Evolutionary conservation across 2,113 vertebrate genomes (phyloP).

Genomic region (Varanus salvator): DNA sequence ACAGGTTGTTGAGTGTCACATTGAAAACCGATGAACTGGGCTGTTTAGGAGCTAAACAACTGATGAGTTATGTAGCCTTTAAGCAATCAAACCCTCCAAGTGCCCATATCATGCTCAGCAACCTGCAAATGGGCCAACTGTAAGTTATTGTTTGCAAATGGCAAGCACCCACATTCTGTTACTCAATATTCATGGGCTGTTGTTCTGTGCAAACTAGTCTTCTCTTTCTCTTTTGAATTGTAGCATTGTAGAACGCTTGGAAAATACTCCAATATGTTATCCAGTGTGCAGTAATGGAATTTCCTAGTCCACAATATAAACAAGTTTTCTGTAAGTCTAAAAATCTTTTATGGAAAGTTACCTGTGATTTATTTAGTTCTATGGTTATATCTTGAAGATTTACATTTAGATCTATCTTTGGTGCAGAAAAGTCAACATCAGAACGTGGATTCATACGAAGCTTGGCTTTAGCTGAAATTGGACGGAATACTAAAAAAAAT

Average conservation of each 20-base stretch:
- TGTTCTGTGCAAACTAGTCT: too few species aligned
- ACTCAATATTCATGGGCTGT: too few species aligned
- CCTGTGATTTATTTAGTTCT: conserved; percentile 94
- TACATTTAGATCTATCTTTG: conserved; percentile 92
- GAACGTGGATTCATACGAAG: conserved; percentile 95
- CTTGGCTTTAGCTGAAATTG: conserved; percentile 93
- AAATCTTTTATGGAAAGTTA: conserved; percentile 57
- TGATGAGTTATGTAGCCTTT: too few species aligned
- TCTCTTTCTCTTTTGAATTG: not conserved
- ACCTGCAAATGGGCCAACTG: too few species aligned
- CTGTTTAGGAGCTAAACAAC: too few species aligned
- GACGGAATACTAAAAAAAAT: conserved; percentile 90
- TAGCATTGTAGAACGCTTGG: not conserved
- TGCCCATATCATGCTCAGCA: too few species aligned
- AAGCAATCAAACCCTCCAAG: too few species aligned
- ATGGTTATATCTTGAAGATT: conserved; percentile 91
- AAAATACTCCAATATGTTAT: not conserved
- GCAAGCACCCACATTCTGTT: too few species aligned
- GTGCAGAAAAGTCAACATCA: conserved; percentile 93
- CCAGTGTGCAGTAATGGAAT: too few species aligned
- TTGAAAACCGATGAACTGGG: too few species aligned
- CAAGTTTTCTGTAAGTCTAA: not conserved
- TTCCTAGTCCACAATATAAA: not conserved
- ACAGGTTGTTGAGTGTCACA: too few species aligned
- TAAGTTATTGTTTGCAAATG: too few species aligned